phyloP scores from a whole-genome alignment of 2,888 invertebrate genomes.

The Patella pellucida region DNA sequence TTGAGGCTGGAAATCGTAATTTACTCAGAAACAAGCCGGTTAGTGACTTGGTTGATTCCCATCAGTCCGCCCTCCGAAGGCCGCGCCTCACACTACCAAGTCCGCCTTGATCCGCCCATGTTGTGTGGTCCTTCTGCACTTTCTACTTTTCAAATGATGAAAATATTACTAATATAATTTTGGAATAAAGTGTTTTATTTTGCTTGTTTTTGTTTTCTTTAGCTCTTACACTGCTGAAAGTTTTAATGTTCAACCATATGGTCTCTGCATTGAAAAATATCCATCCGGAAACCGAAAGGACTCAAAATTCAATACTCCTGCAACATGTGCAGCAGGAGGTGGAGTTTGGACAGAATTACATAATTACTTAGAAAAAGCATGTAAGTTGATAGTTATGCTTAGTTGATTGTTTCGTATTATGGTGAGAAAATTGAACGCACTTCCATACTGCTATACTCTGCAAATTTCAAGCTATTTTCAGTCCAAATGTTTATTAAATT shows the following conservation, averaged over 20 bases:
- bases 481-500: no score
- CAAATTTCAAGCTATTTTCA: no score
- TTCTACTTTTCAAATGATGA: not conserved
- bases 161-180: not conserved
- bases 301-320: slow-evolving; percentile 64
- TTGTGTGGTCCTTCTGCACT: not conserved
- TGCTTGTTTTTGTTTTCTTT: slow-evolving; percentile 21
- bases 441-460: no score
- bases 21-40: no score
- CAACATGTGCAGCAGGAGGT: slow-evolving; percentile 57
- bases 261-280: slow-evolving; percentile 62
- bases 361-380: slow-evolving; percentile 68
- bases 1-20: no score
- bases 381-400: slow-evolving; percentile 38
- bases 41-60: no score
- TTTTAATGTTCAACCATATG: slow-evolving; percentile 64
- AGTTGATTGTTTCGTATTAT: not conserved
- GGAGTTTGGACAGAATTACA: slow-evolving; percentile 63
- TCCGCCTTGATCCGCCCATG: no score
- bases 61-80: no score
- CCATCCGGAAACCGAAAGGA: slow-evolving; percentile 43
- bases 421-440: no score
- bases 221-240: slow-evolving; percentile 59
- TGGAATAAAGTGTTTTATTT: not conserved
- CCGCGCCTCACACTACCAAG: no score